Base-by-base conservation (phyloP, 2,113 vertebrate species). In the Elaphurus davidianus region DNA sequence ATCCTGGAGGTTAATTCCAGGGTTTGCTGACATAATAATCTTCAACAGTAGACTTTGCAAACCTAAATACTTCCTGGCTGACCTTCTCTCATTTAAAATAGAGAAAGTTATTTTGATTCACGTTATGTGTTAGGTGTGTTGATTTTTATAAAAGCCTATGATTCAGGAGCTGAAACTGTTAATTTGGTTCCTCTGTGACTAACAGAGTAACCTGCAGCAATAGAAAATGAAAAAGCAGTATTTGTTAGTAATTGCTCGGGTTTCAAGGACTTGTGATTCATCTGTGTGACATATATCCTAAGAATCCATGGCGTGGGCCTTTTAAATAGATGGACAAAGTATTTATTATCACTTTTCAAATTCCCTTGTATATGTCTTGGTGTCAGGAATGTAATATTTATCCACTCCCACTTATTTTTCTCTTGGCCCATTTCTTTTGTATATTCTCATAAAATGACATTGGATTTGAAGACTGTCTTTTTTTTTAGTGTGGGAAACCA, bases 1-100 rank as follows among this genome's bases (percentile, higher is more conserved):
- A 91, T 91, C 85, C 30, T 19, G 47, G 54, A 95, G 43, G 79
- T 88, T 94, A 97, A 90, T 96, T 90, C 85, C 91, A 30, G 23
- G n/a, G 23, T 91, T 83, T 67, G 36, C 64, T 96, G 82, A 96
- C 89, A 86, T 15, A 64, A 62, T 71, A 67, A 79, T 83, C 62
- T 94, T 83, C 9, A 91, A 52, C 45, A 64, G 33, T 21, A 87
- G 52, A 79, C 17, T 43, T 28, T 79, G n/a, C 12, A 94, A 94
- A 81, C n/a, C 25, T 93, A 91, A 94, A 83, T 1, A 33, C 57
- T 79, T 83, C 3, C 0, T 55, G 47, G 17, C 17, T 81, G 57
- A 74, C 11, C 60, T 55, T 90, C 47, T 87, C 4, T 40, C 12
- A 45, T 14, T 88, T n/a, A 54, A 93, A 93, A 85, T 40, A 59